phyloP scores from a whole-genome alignment of 2,113 vertebrate genomes.

The Lepidothrix coronata region DNA sequence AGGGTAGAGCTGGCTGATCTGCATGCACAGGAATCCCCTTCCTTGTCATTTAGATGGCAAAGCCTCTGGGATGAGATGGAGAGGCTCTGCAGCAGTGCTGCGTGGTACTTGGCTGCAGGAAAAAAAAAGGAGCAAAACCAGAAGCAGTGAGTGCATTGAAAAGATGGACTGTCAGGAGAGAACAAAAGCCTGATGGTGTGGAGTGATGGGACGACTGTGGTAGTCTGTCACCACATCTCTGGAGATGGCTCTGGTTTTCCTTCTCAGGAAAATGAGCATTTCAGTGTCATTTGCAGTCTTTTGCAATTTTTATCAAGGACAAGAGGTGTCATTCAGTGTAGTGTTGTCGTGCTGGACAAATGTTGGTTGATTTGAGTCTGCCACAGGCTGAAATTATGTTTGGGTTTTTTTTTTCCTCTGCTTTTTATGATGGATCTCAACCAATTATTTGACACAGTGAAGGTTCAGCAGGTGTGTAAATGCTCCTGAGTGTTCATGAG shows the following conservation, averaged over 20 bases:
- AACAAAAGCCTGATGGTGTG: not conserved
- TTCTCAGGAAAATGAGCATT: not conserved
- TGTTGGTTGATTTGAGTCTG: not conserved
- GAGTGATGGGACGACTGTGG: not conserved
- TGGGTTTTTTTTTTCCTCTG: fast-evolving
- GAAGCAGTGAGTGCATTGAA: not conserved
- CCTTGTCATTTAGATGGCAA: not conserved
- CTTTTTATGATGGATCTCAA: not conserved
- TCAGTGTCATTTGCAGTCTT: not conserved
- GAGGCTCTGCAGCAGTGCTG: not conserved
- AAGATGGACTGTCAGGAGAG: not conserved
- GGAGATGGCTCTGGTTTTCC: not conserved
- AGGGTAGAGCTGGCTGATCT: not conserved
- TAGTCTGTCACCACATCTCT: not conserved
- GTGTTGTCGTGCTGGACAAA: not conserved
- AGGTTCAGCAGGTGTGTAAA: not conserved
- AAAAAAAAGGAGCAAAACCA: not conserved
- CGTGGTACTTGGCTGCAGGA: not conserved
- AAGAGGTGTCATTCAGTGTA: not conserved
- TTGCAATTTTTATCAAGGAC: not conserved
- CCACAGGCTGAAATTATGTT: not conserved
- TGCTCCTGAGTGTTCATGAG: not conserved
- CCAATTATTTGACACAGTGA: not conserved
- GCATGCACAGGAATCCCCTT: not conserved
- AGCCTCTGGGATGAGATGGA: not conserved